phyloP scores from a whole-genome alignment of 2,797 vertebrate species.

The Eulemur coronatus region DNA sequence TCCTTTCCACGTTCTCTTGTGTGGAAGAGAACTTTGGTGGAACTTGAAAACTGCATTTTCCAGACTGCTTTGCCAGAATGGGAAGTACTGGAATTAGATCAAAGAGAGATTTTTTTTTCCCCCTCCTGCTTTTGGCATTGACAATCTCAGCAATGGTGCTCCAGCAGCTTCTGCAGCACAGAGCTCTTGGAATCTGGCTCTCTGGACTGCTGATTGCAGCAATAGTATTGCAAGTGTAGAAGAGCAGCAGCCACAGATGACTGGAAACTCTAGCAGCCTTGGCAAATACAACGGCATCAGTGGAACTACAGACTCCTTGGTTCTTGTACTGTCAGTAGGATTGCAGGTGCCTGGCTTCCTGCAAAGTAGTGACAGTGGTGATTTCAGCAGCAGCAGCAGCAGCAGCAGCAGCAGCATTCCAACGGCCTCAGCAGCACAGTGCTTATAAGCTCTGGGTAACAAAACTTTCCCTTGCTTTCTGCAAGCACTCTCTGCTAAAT shows the following conservation, averaged over 20 bases:
- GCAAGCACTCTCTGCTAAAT: not conserved
- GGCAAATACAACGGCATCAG: not conserved
- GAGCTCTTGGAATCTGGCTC: not conserved
- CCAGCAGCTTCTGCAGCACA: not conserved
- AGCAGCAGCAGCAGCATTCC: not conserved
- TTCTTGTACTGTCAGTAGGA: not conserved
- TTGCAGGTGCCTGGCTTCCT: not conserved
- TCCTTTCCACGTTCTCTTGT: not conserved
- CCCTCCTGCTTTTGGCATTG: not conserved
- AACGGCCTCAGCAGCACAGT: not conserved
- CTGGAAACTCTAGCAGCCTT: not conserved
- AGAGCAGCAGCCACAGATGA: not conserved
- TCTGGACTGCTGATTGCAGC: not conserved
- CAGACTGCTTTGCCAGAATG: conserved; percentile 21
- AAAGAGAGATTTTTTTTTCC: not conserved
- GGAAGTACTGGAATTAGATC: not conserved
- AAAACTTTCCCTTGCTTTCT: not conserved
- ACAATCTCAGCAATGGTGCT: not conserved
- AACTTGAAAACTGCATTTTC: conserved; percentile 39
- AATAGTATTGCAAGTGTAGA: not conserved
- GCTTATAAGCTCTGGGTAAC: not conserved
- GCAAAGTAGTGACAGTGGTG: not conserved
- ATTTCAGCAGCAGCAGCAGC: not conserved
- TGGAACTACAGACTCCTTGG: not conserved
- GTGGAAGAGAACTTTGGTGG: not conserved